Conservation (phyloP, 2,113 vertebrate species). For the Scalopus aquaticus region DNA sequence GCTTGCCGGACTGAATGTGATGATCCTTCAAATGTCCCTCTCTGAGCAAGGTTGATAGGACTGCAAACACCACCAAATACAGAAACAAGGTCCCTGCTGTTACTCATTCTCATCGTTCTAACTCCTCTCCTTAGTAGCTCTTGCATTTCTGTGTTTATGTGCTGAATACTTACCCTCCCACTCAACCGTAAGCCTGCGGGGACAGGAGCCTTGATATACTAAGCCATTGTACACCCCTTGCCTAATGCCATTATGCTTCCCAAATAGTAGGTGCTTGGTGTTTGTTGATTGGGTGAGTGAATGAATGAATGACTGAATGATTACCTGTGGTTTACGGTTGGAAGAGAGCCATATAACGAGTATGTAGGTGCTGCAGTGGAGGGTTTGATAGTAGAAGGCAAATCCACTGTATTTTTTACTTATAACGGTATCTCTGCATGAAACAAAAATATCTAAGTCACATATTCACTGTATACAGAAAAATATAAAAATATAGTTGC, state of each 20-base stretch:
- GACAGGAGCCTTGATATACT: not conserved
- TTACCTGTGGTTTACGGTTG: not conserved
- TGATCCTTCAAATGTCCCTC: not conserved
- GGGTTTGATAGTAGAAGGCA: not conserved
- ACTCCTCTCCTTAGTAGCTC: not conserved
- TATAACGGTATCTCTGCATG: not conserved
- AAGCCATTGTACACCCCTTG: not conserved
- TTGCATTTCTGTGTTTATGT: not conserved
- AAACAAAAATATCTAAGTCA: not conserved
- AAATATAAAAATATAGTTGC: not conserved
- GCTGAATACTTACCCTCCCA: not conserved
- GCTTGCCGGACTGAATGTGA: not conserved
- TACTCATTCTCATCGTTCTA: not conserved
- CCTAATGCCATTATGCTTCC: not conserved
- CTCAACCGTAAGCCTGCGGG: not conserved
- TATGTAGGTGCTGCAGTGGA: not conserved
- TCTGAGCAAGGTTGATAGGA: not conserved
- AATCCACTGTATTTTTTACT: not conserved
- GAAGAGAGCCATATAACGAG: not conserved
- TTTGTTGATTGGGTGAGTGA: not conserved
- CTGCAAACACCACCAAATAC: not conserved
- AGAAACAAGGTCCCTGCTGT: not conserved
- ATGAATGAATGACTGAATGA: not conserved
- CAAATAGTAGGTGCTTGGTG: not conserved
- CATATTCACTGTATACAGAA: not conserved